Evolutionary conservation across 2,113 vertebrate species (phyloP).

Genomic region (Menidia beryllina): DNA sequence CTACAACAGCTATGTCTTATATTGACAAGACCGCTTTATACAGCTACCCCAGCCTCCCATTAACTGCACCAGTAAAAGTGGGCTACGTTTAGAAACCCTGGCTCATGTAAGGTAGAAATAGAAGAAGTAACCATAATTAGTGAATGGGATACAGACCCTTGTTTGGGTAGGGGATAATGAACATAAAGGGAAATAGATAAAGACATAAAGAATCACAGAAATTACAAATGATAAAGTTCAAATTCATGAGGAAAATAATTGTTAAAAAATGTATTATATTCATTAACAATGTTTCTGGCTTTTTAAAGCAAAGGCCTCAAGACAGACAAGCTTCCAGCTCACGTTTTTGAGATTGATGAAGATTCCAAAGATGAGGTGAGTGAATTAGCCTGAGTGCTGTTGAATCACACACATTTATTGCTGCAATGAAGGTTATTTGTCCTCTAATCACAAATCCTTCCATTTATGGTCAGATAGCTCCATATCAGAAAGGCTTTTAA

Average conservation of each 20-base stretch:
- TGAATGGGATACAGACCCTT: no score
- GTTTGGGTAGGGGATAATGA: no score
- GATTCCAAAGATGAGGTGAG: conserved; percentile 92
- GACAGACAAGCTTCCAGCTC: conserved; percentile 92
- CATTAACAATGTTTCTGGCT: conserved; percentile 23
- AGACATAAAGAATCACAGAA: no score
- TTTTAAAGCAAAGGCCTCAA: conserved; percentile 92
- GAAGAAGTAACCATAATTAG: no score
- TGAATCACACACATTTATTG: conserved; percentile 15
- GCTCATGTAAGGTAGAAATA: background rate
- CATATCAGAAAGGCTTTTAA: background rate
- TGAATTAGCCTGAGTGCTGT: background rate
- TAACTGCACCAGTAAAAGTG: no score
- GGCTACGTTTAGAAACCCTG: no score
- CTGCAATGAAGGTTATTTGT: conserved; percentile 2
- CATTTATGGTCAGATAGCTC: background rate
- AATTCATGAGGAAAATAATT: no score
- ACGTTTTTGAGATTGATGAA: conserved; percentile 95
- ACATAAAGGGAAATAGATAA: no score
- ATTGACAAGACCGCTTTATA: no score
- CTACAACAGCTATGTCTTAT: no score
- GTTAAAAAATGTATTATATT: conserved; percentile 12
- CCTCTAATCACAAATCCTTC: background rate
- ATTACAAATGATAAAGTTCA: no score
- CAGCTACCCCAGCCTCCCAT: no score